phyloP scores from a whole-genome alignment of 2,113 vertebrate species.

The Marmota monax region DNA sequence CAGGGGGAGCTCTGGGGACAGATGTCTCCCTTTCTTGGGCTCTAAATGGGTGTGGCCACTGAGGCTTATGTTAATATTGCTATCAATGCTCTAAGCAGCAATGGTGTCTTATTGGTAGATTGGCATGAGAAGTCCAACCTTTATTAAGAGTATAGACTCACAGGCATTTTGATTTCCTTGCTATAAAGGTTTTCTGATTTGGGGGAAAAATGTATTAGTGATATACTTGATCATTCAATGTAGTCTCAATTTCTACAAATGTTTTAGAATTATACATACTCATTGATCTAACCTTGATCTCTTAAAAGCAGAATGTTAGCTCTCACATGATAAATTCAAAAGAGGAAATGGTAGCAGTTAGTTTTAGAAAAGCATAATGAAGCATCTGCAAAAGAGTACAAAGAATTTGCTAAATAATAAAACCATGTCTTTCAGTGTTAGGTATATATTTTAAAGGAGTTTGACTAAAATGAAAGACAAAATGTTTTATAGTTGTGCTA shows the following conservation, averaged over 20 bases:
- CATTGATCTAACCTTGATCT: not conserved
- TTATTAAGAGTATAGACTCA: not conserved
- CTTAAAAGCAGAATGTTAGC: not conserved
- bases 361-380: not conserved
- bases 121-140: not conserved
- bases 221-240: not conserved
- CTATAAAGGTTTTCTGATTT: not conserved
- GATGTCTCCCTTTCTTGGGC: not conserved
- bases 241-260: not conserved
- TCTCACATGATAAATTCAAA: not conserved
- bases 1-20: no score
- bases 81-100: no score
- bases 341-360: not conserved
- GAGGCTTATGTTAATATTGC: not conserved
- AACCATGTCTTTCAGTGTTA: not conserved
- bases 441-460: not conserved
- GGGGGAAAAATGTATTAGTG: not conserved
- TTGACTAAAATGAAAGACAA: not conserved
- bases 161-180: not conserved
- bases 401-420: not conserved
- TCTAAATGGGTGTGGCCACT: not conserved
- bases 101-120: not conserved
- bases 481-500: not conserved
- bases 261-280: not conserved
- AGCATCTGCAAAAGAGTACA: not conserved